These are phyloP conservation scores for Lagocephalus sceleratus DNA, from an alignment of 2,797 vertebrate genomes.

Conservation along the genomic window DNA sequence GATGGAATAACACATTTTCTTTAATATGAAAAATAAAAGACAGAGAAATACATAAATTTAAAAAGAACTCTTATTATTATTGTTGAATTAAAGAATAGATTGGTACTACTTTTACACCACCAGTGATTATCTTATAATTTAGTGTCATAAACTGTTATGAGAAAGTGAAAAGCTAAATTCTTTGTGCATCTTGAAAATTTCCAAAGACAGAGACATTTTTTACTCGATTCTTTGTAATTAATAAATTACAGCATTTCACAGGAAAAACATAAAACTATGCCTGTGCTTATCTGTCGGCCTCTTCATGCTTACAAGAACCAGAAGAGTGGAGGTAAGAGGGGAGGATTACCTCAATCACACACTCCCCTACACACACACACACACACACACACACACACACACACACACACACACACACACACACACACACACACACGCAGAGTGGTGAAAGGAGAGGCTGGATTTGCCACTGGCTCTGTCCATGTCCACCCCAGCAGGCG, in stretches of 20 bases:
- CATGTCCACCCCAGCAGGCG: slow-evolving; percentile 8
- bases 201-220: neutral
- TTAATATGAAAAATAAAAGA: too few species aligned
- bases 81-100: too few species aligned
- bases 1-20: too few species aligned
- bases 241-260: neutral
- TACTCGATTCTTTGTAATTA: neutral
- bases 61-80: too few species aligned
- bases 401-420: slow-evolving; percentile 10
- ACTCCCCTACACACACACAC: too few species aligned
- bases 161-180: neutral
- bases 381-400: slow-evolving; percentile 9
- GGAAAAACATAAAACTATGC: neutral
- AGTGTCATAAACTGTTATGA: neutral
- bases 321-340: slow-evolving; percentile 25
- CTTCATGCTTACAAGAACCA: slow-evolving; percentile 38
- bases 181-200: neutral
- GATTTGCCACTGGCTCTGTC: slow-evolving; percentile 16
- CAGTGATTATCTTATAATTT: too few species aligned
- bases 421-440: neutral
- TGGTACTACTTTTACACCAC: too few species aligned
- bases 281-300: slow-evolving; percentile 3
- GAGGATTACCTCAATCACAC: slow-evolving; percentile 17
- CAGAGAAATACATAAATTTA: too few species aligned
- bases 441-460: too few species aligned